Conservation (phyloP, 2,888 invertebrate species). For the Eristalinus sepulchralis region DNA sequence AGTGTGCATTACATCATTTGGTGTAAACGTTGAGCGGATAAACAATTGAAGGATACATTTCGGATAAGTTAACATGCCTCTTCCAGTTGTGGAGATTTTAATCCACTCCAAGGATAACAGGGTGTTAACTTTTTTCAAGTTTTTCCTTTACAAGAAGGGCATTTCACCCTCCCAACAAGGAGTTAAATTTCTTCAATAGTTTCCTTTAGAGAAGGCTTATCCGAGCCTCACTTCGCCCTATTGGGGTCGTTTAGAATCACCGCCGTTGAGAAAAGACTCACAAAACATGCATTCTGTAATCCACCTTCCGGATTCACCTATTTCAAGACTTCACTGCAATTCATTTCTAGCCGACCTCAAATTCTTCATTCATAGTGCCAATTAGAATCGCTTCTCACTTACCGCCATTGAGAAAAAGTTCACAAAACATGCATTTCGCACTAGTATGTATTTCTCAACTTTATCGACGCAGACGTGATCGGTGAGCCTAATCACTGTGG, state of each 20-base stretch:
- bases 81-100: too few relatives aligned
- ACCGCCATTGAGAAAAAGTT: background rate
- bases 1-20: background rate
- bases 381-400: background rate
- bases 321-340: background rate
- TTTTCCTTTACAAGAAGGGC: too few relatives aligned
- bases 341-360: background rate
- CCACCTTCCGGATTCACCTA: too few relatives aligned
- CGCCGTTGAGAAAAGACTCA: too few relatives aligned
- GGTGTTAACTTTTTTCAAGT: too few relatives aligned
- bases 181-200: too few relatives aligned
- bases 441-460: conserved; percentile 35
- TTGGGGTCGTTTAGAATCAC: too few relatives aligned
- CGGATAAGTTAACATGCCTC: background rate
- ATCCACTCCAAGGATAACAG: too few relatives aligned
- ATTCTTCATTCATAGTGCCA: background rate
- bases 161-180: too few relatives aligned
- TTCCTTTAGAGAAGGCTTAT: too few relatives aligned
- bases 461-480: conserved; percentile 32
- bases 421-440: conserved; percentile 9
- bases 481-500: conserved; percentile 10
- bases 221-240: too few relatives aligned
- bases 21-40: background rate
- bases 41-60: background rate
- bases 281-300: too few relatives aligned